Conservation (phyloP, 1,140 invertebrate genomes). For the Papilio polytes region DNA sequence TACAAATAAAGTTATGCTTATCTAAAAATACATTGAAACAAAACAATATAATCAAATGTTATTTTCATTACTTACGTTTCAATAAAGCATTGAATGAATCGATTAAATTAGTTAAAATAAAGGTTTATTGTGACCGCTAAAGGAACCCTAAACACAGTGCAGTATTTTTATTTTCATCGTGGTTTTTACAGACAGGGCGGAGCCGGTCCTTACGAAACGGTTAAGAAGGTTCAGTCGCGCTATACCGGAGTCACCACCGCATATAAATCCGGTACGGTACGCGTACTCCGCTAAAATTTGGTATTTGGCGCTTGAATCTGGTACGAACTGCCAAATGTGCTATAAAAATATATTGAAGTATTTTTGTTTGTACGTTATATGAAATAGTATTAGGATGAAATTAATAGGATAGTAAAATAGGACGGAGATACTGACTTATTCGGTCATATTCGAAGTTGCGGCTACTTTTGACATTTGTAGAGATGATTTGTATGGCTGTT, state of each 20-base stretch:
- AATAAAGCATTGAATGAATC: background rate
- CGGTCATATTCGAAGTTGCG: background rate
- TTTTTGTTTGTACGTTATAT: background rate
- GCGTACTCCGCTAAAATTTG: background rate
- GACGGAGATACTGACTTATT: no score
- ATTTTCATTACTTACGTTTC: no score
- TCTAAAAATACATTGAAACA: no score
- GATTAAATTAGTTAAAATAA: background rate
- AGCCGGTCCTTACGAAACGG: slow-evolving; percentile 45
- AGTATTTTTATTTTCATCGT: slow-evolving; percentile 51
- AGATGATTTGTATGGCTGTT: no score
- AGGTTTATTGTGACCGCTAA: background rate
- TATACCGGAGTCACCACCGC: slow-evolving; percentile 25
- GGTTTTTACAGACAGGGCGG: slow-evolving; percentile 58
- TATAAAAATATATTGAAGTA: background rate
- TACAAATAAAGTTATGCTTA: no score
- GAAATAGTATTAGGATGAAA: background rate
- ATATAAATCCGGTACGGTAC: slow-evolving; percentile 13
- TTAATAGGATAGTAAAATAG: background rate
- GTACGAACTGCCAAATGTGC: slow-evolving; percentile 4
- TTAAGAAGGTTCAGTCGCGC: slow-evolving; percentile 25
- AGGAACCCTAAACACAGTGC: slow-evolving; percentile 47
- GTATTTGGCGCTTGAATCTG: background rate
- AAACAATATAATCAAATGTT: no score
- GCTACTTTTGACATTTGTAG: background rate